A percentile compares a stretch with the other conserved stretches of the same genome.
Conservation (phyloP, 2,888 invertebrate genomes). For the Schizaphis graminum region DNA sequence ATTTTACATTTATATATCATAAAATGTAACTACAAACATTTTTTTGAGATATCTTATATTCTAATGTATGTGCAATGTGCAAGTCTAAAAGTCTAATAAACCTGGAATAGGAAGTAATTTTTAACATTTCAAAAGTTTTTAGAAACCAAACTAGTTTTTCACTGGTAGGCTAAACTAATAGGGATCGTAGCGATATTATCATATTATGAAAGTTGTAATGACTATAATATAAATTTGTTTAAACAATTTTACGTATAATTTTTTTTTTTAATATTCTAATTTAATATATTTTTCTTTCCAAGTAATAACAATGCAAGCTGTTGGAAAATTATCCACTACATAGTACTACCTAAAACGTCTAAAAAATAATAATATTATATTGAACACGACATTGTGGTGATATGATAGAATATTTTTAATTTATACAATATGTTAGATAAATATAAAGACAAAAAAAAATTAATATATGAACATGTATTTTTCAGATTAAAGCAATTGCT, state of each 20-base stretch:
- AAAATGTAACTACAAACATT: background rate
- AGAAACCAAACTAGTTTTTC: background rate
- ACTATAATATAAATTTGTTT: background rate
- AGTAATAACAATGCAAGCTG: background rate
- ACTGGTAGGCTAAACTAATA: background rate
- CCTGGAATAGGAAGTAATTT: background rate
- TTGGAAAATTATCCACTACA: background rate
- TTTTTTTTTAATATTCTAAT: background rate
- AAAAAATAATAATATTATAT: background rate
- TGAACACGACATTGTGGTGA: background rate
- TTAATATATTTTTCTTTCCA: background rate
- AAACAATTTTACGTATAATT: background rate
- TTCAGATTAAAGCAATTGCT: constrained; percentile 55
- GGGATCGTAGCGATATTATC: background rate
- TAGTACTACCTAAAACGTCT: background rate
- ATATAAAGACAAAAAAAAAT: background rate
- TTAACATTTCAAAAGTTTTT: background rate
- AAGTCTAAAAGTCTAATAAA: background rate
- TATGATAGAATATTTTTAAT: background rate
- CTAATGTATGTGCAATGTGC: background rate
- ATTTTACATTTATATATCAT: too few relatives aligned
- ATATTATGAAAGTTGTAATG: background rate
- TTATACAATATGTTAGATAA: background rate
- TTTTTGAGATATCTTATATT: too few relatives aligned
- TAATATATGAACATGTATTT: background rate